Conservation (phyloP, 1,140 invertebrate species). For the Cyphomyrmex costatus region DNA sequence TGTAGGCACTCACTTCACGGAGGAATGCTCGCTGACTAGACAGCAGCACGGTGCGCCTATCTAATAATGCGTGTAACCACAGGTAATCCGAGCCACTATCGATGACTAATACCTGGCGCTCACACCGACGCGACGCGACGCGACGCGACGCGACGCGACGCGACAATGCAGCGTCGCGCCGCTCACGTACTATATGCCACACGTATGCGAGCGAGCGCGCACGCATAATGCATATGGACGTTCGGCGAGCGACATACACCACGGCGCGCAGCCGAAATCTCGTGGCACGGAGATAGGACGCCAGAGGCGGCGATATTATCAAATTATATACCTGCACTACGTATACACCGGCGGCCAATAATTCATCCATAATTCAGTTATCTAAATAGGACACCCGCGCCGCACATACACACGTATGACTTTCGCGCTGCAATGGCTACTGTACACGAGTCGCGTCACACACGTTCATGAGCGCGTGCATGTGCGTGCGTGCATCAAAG, state of each 20-base stretch:
- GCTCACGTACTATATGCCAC: constrained; percentile 12
- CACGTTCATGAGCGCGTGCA: not conserved
- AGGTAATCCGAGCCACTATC: constrained; percentile 81
- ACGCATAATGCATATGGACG: constrained; percentile 63
- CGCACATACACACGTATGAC: constrained; percentile 8
- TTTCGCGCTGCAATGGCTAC: constrained; percentile 32
- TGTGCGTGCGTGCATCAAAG: not conserved
- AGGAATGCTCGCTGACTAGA: constrained; percentile 46
- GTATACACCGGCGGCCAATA: constrained; percentile 82
- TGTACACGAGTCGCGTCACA: not conserved
- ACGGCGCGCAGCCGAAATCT: constrained; percentile 54
- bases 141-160: constrained; percentile 36
- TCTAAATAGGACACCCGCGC: constrained; percentile 81
- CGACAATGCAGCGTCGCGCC: constrained; percentile 18
- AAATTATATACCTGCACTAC: constrained; percentile 81
- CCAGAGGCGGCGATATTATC: constrained; percentile 81
- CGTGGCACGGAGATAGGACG: constrained; percentile 62
- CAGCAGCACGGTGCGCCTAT: constrained; percentile 58
- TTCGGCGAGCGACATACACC: constrained; percentile 56
- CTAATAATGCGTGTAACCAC: constrained; percentile 85
- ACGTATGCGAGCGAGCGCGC: constrained; percentile 51
- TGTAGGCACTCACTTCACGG: constrained; percentile 40
- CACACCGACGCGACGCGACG: constrained; percentile 23
- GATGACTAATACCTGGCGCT: constrained; percentile 59
- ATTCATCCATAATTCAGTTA: constrained; percentile 85